Evolutionary conservation across 1,140 invertebrate genomes (phyloP).

Genomic region (Coptotermes formosanus): DNA sequence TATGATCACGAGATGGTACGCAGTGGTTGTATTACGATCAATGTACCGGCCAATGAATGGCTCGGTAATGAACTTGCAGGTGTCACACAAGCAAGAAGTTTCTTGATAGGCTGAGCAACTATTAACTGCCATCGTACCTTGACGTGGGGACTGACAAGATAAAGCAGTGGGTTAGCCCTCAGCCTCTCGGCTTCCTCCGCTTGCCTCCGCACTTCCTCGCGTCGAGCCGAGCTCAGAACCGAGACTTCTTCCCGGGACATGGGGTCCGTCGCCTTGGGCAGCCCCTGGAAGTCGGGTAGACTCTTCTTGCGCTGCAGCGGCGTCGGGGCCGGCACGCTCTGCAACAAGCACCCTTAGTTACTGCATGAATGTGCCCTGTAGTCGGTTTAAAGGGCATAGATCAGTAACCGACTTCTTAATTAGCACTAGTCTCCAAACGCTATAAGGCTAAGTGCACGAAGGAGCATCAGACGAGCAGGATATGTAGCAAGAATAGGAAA

Average conservation of each 20-base stretch:
- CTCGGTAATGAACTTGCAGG: no score
- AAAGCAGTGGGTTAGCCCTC: constrained; percentile 89
- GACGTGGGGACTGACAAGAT: constrained; percentile 93
- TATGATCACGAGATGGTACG: no score
- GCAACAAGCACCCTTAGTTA: constrained; percentile 38
- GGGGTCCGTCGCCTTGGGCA: constrained; percentile 70
- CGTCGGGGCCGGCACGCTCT: constrained; percentile 68
- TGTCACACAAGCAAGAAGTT: no score
- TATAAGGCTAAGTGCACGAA: no score
- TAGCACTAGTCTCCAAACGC: no score
- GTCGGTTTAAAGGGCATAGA: no score
- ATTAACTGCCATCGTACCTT: constrained; percentile 69
- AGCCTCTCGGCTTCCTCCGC: constrained; percentile 89
- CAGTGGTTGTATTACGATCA: no score
- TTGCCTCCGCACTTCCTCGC: constrained; percentile 89
- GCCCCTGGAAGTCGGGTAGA: constrained; percentile 86
- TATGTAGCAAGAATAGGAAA: no score
- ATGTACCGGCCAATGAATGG: no score
- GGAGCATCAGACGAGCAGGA: no score
- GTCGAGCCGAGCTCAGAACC: constrained; percentile 83
- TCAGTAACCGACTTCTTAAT: no score
- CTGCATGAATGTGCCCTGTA: neutral
- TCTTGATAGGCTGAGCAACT: no score
- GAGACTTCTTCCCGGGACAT: constrained; percentile 96
- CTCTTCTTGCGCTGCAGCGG: constrained; percentile 88